Percentiles rank a stretch among this genome's conserved stretches.
phyloP scores from a whole-genome alignment of 2,797 vertebrate genomes.

The Syngnathus rostellatus region DNA sequence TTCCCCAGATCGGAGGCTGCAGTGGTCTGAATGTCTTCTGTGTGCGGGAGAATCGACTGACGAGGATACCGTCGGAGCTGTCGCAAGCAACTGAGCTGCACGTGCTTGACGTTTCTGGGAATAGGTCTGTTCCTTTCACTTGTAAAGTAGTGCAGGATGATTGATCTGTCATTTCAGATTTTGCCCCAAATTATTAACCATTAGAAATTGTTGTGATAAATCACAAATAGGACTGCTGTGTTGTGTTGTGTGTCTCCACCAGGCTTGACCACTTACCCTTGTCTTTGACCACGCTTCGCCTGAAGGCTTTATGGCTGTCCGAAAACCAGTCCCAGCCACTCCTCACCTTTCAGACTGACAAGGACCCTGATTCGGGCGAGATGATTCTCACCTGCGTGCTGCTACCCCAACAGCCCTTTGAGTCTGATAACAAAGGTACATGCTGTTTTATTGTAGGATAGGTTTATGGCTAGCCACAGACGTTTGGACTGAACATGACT shows the following conservation, averaged over 20 bases:
- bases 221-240: background rate
- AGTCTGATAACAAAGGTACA: constrained; percentile 80
- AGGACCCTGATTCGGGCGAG: constrained; percentile 79
- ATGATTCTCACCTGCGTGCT: constrained; percentile 96
- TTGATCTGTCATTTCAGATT: background rate
- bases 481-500: too few species aligned
- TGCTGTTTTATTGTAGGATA: background rate
- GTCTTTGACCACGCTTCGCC: constrained; percentile 80
- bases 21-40: constrained; percentile 89
- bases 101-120: constrained; percentile 92
- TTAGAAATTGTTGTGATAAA: background rate
- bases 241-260: constrained; percentile 41
- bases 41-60: constrained; percentile 86
- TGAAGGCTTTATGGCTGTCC: constrained; percentile 96
- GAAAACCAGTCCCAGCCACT: constrained; percentile 98
- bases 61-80: constrained; percentile 84
- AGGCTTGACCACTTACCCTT: constrained; percentile 85
- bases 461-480: background rate
- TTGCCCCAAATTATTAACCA: too few species aligned
- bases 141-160: background rate
- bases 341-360: constrained; percentile 93
- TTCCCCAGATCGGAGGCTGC: constrained; percentile 86
- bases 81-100: constrained; percentile 91
- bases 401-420: constrained; percentile 87
- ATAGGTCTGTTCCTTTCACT: constrained; percentile 69